A percentile compares a stretch with the other conserved stretches of the same genome.
These are phyloP conservation scores for Pedionomus torquatus DNA, from an alignment of 2,113 vertebrate genomes.

Conservation along the genomic window DNA sequence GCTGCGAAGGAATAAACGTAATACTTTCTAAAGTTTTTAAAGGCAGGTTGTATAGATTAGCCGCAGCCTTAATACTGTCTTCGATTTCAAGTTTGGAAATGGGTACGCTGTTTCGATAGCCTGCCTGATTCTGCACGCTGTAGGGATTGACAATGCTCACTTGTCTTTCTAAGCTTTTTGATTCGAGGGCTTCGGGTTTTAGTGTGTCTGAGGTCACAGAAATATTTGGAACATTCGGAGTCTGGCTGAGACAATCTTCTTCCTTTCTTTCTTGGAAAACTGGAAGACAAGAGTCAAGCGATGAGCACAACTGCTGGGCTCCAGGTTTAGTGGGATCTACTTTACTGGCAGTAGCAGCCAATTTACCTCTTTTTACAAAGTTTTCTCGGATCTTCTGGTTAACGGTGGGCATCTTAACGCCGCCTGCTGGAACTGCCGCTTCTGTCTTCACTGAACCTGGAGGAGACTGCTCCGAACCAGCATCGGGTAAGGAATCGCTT, in stretches of 20 bases:
- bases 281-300: slow-evolving; percentile 67
- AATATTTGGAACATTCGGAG: slow-evolving; percentile 54
- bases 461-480: slow-evolving; percentile 40
- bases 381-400: slow-evolving; percentile 69
- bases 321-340: slow-evolving; percentile 28
- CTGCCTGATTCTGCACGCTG: slow-evolving; percentile 64
- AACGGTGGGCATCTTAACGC: slow-evolving; percentile 62
- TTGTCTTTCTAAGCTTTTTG: slow-evolving; percentile 75
- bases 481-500: slow-evolving; percentile 3
- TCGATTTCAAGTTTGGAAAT: slow-evolving; percentile 76
- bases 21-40: slow-evolving; percentile 79
- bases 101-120: slow-evolving; percentile 65
- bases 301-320: slow-evolving; percentile 25
- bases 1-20: slow-evolving; percentile 62
- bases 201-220: slow-evolving; percentile 67
- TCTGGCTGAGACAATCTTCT: slow-evolving; percentile 45
- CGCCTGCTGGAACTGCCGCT: slow-evolving; percentile 36
- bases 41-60: slow-evolving; percentile 74
- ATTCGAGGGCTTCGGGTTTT: slow-evolving; percentile 67
- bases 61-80: slow-evolving; percentile 70
- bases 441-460: slow-evolving; percentile 47
- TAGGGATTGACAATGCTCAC: slow-evolving; percentile 70
- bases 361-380: slow-evolving; percentile 68
- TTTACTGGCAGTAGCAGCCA: slow-evolving; percentile 9
- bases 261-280: slow-evolving; percentile 73